Evolutionary conservation across 2,888 invertebrate species (phyloP).

Genomic region (Schrankia costaestrigalis): DNA sequence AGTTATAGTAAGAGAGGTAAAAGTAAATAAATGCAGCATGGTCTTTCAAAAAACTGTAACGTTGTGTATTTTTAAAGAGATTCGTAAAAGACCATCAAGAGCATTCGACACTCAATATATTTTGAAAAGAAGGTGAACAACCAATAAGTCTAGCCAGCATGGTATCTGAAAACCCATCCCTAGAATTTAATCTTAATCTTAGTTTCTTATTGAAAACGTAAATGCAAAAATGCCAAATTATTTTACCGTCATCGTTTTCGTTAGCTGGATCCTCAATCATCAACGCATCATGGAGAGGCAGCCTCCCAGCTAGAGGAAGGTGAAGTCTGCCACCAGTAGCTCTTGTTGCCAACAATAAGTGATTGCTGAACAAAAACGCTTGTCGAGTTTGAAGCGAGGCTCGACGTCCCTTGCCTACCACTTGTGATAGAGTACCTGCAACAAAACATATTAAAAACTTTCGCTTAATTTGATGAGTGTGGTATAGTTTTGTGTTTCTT

Average conservation of each 20-base stretch:
- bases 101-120: no score
- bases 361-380: conserved; percentile 95
- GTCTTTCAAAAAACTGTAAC: no score
- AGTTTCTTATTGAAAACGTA: not conserved
- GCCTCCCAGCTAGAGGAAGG: conserved; percentile 89
- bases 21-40: no score
- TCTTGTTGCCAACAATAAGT: conserved; percentile 90
- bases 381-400: conserved; percentile 82
- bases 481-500: no score
- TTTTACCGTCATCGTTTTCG: conserved; percentile 84
- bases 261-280: conserved; percentile 91
- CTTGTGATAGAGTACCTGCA: conserved; percentile 89
- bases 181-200: no score
- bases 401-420: conserved; percentile 80
- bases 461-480: no score
- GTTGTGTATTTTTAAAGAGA: no score
- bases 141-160: no score
- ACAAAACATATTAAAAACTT: conserved; percentile 1
- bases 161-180: no score
- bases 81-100: no score
- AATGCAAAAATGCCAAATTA: not conserved
- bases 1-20: no score
- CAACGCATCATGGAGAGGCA: conserved; percentile 91
- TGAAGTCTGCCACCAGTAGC: conserved; percentile 93
- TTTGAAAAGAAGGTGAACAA: no score